Evolutionary conservation across 2,113 vertebrate genomes (phyloP), one percentile per base, ranked within the genome.

Genomic region (Planiliza haematocheilus): DNA sequence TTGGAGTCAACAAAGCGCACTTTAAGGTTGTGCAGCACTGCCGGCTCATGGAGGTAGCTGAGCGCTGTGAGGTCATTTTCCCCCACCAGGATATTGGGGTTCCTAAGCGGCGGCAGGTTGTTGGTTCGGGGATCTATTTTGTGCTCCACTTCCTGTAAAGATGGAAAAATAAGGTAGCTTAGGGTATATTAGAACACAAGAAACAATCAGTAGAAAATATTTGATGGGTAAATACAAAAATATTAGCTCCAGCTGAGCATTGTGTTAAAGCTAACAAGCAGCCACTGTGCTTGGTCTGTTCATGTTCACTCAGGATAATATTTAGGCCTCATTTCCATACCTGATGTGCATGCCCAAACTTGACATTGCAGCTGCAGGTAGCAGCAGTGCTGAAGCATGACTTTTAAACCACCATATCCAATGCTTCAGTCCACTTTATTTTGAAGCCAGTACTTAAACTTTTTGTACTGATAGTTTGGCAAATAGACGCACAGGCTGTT

Each of bases 51-150:
- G 11, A 99, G 96, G 67, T 98, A 99, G 66, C 97, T 99, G 74
- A 99, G 96, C 0, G 96, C 95, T 0, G 98, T 99, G 64, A 99
- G 95, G 91, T 99, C 98, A 75, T 99, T 99, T 75, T 97, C 96
- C 7, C 96, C 97, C 7, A 98, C 97, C 43, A 99, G 94, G 73
- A 99, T 96, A 84, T 98, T 95, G 0, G 98, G 97, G 88, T 99
- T 99, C 80, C 98, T 90, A 64, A 99, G 70, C 0, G 95, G 96
- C 0, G 96, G 98, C 4, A 98, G 90, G 21, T 93, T 91, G 74
- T 93, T 94, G 1, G 89, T 95, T 77, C 90, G 91, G 0, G 92
- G 89, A 52, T 96, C 95, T 0, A 99, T 84, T 87, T 88, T 86
- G 36, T 96, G 94, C 57, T 97, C 94, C 48, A 96, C 75, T 67